Conservation (phyloP, 2,113 vertebrate species). For the Chamaetylas fuelleborni region DNA sequence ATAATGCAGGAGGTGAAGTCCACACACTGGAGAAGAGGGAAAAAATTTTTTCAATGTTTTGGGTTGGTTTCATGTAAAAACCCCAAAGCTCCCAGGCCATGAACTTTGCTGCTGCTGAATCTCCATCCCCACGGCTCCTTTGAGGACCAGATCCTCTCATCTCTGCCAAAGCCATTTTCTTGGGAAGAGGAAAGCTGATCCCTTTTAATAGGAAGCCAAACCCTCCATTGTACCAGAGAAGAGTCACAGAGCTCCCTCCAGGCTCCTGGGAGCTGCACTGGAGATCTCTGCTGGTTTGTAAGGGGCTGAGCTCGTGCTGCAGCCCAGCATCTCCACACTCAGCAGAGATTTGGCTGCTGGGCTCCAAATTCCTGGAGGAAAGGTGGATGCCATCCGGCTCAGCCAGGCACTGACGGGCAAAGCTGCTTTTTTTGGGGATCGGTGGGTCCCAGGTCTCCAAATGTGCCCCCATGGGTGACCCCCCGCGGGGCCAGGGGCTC, state of each 20-base stretch:
- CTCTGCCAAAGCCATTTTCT: neutral
- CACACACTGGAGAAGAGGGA: neutral
- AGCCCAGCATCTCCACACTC: too few species aligned
- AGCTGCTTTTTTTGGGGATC: neutral
- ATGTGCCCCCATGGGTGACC: too few species aligned
- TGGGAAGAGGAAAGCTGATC: neutral
- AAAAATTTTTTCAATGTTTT: neutral
- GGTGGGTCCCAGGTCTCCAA: neutral
- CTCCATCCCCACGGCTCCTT: rapidly evolving
- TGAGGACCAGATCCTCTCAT: neutral
- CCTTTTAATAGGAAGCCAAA: neutral
- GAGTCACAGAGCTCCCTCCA: neutral
- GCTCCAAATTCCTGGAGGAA: neutral
- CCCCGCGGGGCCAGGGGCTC: neutral
- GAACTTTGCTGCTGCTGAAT: neutral
- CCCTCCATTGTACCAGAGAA: neutral
- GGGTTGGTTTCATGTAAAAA: neutral
- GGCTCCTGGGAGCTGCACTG: neutral
- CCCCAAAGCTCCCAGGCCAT: too few species aligned
- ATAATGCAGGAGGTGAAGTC: neutral
- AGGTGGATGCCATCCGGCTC: neutral
- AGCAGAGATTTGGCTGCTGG: neutral
- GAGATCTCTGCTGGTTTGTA: neutral
- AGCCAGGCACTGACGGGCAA: rapidly evolving
- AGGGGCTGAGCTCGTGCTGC: neutral